Percentiles rank a stretch among this genome's conserved stretches.
Evolutionary conservation across 1,140 invertebrate genomes (phyloP).

Genomic region (Hetaerina americana): DNA sequence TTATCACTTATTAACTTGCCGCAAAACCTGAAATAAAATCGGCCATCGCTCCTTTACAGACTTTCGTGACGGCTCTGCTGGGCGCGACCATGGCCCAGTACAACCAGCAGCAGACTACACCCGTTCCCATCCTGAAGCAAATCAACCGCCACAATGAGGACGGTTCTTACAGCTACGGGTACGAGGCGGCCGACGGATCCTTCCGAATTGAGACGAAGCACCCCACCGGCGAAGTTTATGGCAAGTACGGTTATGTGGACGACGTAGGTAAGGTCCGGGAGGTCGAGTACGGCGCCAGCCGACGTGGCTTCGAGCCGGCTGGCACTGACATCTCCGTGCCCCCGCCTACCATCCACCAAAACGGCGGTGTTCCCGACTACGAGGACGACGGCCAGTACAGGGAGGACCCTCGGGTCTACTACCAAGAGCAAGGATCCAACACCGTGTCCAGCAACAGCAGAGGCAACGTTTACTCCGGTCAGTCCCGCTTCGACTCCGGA

Average conservation of each 20-base stretch:
- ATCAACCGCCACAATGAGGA: constrained; percentile 68
- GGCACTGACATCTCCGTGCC: constrained; percentile 67
- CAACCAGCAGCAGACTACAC: constrained; percentile 35
- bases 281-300: constrained; percentile 59
- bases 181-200: constrained; percentile 77
- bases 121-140: constrained; percentile 54
- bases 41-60: no score
- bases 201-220: constrained; percentile 86
- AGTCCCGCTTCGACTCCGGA: constrained; percentile 23
- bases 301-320: constrained; percentile 56
- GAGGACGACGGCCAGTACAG: constrained; percentile 66
- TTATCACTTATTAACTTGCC: no score
- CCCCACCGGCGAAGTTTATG: constrained; percentile 64
- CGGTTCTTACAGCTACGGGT: constrained; percentile 75
- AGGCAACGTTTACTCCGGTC: no score
- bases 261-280: constrained; percentile 47
- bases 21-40: no score
- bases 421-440: constrained; percentile 57
- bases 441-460: constrained; percentile 33
- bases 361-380: constrained; percentile 39
- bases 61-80: no score
- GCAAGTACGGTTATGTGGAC: constrained; percentile 71
- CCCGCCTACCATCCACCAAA: constrained; percentile 44
- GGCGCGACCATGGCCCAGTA: neutral
- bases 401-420: constrained; percentile 64